Evolutionary conservation across 1,140 invertebrate species (phyloP), one percentile per base, ranked within the genome.

Genomic region (Himalopsyche phryganea): DNA sequence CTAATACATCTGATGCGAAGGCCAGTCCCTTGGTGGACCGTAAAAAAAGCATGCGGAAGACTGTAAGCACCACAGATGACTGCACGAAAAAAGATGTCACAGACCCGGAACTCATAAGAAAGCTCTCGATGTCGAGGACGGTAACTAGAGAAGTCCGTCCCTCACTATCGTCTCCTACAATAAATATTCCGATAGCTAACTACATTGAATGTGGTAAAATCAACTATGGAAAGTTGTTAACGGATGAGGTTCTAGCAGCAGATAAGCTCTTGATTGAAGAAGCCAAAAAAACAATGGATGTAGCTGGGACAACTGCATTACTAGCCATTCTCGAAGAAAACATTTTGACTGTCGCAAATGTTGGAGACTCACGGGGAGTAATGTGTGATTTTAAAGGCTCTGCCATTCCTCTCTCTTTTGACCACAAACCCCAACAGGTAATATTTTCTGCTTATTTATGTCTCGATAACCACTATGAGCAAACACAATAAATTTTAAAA

Each of bases 351-450:
- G 93, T 98, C 18, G 94, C 94, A 6, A 98, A 98, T 83, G 93
- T 98, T 19, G 95, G 95, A 6, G 95, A 98, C 73, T 97, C 94
- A 0, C 79, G 95, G 65, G 95, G 92, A 33, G 93, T 98, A 0
- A 92, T 97, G 85, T 96, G 91, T 77, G 92, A 96, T 77, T 83
- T 81, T 36, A 85, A 89, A 70, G 93, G 93, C 11, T 90, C 89
- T 72, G 88, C 88, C 4, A 92, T 97, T 61, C 93, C 94, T 44
- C 78, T 98, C 6, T 96, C 94, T 10, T 94, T 94, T 75, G 95
- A 98, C 73, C 94, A 98, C 68, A 98, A 98, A 79, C 95, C 95
- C 19, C 91, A 96, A 71, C 89, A 93, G 81, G 91, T 94, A 78
- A 69, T 66, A 52, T 13, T 14, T 67, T 46, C 40, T 15, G 0